Conservation (phyloP, 2,888 invertebrate genomes). For the Oscheius sp. region DNA sequence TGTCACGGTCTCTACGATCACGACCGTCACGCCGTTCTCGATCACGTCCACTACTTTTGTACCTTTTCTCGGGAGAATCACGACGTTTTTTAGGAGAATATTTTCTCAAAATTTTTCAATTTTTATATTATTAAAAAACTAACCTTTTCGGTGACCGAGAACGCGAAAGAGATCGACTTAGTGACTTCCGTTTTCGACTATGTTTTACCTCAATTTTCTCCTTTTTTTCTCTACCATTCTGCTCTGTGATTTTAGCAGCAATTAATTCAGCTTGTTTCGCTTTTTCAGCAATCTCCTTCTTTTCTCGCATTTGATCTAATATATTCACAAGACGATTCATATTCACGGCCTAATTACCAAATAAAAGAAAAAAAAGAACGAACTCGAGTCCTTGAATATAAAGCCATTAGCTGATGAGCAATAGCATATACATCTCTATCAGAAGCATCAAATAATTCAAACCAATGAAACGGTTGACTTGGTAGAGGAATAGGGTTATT, state of each 20-base stretch:
- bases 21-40: constrained; percentile 25
- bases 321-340: constrained; percentile 42
- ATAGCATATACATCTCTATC: constrained; percentile 63
- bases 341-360: constrained; percentile 36
- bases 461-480: constrained; percentile 62
- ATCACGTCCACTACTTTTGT: constrained; percentile 33
- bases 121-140: neutral
- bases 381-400: constrained; percentile 59
- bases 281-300: constrained; percentile 37
- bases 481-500: constrained; percentile 60
- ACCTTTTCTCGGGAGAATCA: constrained; percentile 32
- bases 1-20: constrained; percentile 20
- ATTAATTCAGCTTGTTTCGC: constrained; percentile 20
- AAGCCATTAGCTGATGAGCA: constrained; percentile 49
- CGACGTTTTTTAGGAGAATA: constrained; percentile 20
- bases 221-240: neutral
- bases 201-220: constrained; percentile 6
- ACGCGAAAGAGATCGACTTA: constrained; percentile 10
- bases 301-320: constrained; percentile 38
- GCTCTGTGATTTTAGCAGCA: constrained; percentile 12
- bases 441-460: constrained; percentile 65
- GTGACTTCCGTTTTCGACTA: neutral
- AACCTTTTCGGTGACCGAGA: constrained; percentile 24
- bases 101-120: constrained; percentile 2
- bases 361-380: too few species aligned